phyloP scores from a whole-genome alignment of 2,888 invertebrate species.

The Halictus quadricinctus region DNA sequence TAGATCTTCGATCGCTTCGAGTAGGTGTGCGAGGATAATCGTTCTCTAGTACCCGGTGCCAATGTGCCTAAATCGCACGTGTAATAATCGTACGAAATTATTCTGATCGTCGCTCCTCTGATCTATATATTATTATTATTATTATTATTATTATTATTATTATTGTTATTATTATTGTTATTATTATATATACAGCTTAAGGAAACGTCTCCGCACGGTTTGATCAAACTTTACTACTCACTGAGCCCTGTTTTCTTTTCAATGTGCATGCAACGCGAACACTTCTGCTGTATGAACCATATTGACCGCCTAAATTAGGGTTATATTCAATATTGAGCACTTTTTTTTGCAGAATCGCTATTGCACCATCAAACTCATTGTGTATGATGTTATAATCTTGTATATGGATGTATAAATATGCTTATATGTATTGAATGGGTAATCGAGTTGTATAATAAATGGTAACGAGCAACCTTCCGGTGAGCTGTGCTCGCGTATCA shows the following conservation, averaged over 20 bases:
- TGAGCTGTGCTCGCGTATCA: not conserved
- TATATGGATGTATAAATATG: constrained; percentile 13
- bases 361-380: constrained; percentile 5
- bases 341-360: constrained; percentile 4
- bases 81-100: not conserved
- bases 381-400: constrained; percentile 5
- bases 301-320: constrained; percentile 1
- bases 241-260: constrained; percentile 15
- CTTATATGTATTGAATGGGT: constrained; percentile 2
- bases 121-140: not conserved
- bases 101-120: constrained; percentile 1
- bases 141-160: not conserved
- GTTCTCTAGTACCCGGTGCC: not conserved
- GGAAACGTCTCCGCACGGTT: constrained; percentile 15
- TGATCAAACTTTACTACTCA: constrained; percentile 13
- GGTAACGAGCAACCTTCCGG: not conserved
- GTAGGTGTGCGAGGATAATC: constrained; percentile 2
- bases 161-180: not conserved
- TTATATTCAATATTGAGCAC: not conserved
- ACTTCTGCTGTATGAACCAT: constrained; percentile 14
- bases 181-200: constrained; percentile 6
- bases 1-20: not conserved
- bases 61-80: constrained; percentile 1
- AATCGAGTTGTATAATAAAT: not conserved
- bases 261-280: constrained; percentile 22